Evolutionary conservation across 2,888 invertebrate species (phyloP).

Genomic region (Aradus depressus): DNA sequence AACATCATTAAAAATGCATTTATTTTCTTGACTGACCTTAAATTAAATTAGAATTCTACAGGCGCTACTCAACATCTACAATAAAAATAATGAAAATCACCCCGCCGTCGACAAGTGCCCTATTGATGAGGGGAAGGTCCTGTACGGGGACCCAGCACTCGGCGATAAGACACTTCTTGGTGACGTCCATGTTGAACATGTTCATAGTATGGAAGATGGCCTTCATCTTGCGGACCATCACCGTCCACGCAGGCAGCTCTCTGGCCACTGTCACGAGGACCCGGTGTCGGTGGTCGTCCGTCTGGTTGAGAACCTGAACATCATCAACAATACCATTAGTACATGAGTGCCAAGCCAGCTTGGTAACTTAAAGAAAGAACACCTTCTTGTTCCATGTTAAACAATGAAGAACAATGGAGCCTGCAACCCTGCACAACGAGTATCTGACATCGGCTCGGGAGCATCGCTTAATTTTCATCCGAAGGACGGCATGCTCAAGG

Average conservation of each 20-base stretch:
- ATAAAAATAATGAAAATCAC: constrained; percentile 42
- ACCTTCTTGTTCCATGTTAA: neutral
- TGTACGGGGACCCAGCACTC: constrained; percentile 76
- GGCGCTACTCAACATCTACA: too few relatives aligned
- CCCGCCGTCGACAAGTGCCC: constrained; percentile 69
- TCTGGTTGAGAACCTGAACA: constrained; percentile 65
- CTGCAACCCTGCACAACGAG: neutral
- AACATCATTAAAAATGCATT: neutral
- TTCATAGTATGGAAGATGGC: constrained; percentile 89
- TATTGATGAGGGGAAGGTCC: constrained; percentile 61
- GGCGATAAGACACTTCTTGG: constrained; percentile 77
- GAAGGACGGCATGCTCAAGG: too few relatives aligned
- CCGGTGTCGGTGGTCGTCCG: constrained; percentile 73
- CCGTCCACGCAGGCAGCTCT: constrained; percentile 76
- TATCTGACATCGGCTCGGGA: too few relatives aligned
- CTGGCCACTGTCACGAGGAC: constrained; percentile 75
- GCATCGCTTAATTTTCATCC: too few relatives aligned
- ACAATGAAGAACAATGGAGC: neutral
- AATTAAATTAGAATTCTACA: neutral
- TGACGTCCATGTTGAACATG: constrained; percentile 81
- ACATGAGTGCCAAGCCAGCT: too few relatives aligned
- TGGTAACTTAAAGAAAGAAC: too few relatives aligned
- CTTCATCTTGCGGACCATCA: constrained; percentile 77
- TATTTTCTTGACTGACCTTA: neutral
- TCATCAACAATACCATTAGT: too few relatives aligned